Evolutionary conservation across 2,888 invertebrate genomes (phyloP).

Genomic region (Incurvaria masculella): DNA sequence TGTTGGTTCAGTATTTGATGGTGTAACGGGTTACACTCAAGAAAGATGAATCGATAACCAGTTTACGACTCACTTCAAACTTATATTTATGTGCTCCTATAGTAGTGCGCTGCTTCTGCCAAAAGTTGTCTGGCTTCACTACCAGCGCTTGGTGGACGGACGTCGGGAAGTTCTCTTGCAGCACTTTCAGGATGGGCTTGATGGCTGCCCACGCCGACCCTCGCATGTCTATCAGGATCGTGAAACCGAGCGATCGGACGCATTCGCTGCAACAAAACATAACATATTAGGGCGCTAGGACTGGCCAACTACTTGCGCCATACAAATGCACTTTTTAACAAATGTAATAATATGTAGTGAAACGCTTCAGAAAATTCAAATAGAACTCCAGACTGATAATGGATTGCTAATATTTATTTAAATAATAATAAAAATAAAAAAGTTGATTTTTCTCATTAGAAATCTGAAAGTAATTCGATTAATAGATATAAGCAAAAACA

Average conservation of each 20-base stretch:
- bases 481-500: too few species aligned
- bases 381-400: too few species aligned
- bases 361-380: too few species aligned
- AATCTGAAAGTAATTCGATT: too few species aligned
- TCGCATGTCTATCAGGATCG: conserved; percentile 97
- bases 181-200: conserved; percentile 95
- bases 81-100: conserved; percentile 98
- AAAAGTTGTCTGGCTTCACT: conserved; percentile 98
- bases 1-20: too few species aligned
- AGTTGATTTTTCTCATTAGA: too few species aligned
- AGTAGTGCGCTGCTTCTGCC: conserved; percentile 98
- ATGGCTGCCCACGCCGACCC: conserved; percentile 95
- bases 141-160: conserved; percentile 93
- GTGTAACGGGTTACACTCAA: too few species aligned
- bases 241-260: conserved; percentile 84
- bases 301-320: too few species aligned
- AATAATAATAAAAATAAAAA: not conserved
- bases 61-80: conserved; percentile 87
- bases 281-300: too few species aligned
- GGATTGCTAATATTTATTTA: conserved; percentile 10
- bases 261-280: conserved; percentile 74
- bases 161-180: conserved; percentile 94
- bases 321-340: too few species aligned
- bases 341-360: too few species aligned
- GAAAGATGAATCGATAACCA: too few species aligned